Evolutionary conservation across 1,140 invertebrate species (phyloP).

Genomic region (Cydia splendana): DNA sequence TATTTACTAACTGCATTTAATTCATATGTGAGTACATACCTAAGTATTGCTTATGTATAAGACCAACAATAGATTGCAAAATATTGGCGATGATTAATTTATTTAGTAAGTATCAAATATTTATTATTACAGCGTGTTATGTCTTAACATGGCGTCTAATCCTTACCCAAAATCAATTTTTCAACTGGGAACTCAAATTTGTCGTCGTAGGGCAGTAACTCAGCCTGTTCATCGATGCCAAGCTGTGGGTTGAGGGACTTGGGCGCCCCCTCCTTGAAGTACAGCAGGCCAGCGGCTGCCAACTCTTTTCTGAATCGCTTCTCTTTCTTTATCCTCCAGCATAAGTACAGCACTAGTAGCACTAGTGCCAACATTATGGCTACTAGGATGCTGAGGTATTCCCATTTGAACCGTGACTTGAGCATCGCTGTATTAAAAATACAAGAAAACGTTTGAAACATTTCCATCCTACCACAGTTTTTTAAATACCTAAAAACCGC

Average conservation of each 20-base stretch:
- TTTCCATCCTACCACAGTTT: too few relatives aligned
- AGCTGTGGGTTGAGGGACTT: slow-evolving; percentile 93
- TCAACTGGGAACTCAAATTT: slow-evolving; percentile 95
- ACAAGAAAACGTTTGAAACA: too few relatives aligned
- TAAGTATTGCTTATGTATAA: too few relatives aligned
- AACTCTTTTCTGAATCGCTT: slow-evolving; percentile 83
- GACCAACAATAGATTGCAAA: too few relatives aligned
- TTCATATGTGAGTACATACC: too few relatives aligned
- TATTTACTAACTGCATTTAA: too few relatives aligned
- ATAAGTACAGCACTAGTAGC: slow-evolving; percentile 78
- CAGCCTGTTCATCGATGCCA: slow-evolving; percentile 94
- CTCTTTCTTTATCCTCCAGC: slow-evolving; percentile 81
- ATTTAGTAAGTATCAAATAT: too few relatives aligned
- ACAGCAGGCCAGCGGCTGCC: slow-evolving; percentile 83
- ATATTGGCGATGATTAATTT: too few relatives aligned
- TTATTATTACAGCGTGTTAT: too few relatives aligned
- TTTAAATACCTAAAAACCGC: too few relatives aligned
- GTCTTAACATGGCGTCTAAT: not conserved
- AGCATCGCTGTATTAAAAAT: not conserved
- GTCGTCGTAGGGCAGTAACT: slow-evolving; percentile 93
- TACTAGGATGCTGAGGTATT: slow-evolving; percentile 61
- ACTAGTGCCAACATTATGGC: slow-evolving; percentile 78
- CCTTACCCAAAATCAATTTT: slow-evolving; percentile 89
- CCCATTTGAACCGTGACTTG: slow-evolving; percentile 44
- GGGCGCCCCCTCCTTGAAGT: slow-evolving; percentile 89